Percentiles rank a stretch among this genome's conserved stretches.
Evolutionary conservation across 2,113 vertebrate genomes (phyloP).

Genomic region (Callochromis pleurospilus): DNA sequence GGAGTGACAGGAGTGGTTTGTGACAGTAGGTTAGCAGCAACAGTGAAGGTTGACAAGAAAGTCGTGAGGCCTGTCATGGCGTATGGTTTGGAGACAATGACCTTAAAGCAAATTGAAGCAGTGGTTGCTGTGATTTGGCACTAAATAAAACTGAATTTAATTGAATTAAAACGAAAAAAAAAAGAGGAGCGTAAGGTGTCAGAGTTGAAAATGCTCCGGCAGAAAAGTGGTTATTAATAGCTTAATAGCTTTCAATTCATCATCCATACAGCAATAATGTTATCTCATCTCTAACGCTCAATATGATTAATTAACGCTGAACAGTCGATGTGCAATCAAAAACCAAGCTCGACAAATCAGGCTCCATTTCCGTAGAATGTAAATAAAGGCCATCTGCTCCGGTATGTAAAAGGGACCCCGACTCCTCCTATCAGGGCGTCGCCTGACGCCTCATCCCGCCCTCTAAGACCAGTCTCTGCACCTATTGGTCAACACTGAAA

Average conservation of each 20-base stretch:
- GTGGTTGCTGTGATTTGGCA: not conserved
- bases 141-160: not conserved
- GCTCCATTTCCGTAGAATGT: slow-evolving; percentile 20
- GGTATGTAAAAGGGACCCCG: slow-evolving; percentile 35
- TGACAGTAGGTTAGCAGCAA: not conserved
- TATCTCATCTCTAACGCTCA: not conserved
- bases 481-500: slow-evolving; percentile 44
- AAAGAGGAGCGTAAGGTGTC: not conserved
- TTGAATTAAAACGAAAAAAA: not conserved
- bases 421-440: slow-evolving; percentile 33
- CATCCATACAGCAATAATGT: not conserved
- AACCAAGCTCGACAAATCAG: not conserved
- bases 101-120: not conserved
- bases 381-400: slow-evolving; percentile 67
- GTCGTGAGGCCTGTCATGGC: not conserved
- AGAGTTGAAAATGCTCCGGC: not conserved
- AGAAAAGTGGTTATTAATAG: not conserved
- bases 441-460: not conserved
- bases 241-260: not conserved
- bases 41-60: not conserved
- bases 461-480: not conserved
- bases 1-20: not conserved
- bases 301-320: not conserved
- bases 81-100: not conserved
- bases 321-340: not conserved